Evolutionary conservation across 2,113 vertebrate species (phyloP), one percentile per base, ranked within the genome.

Genomic region (Passer domesticus): DNA sequence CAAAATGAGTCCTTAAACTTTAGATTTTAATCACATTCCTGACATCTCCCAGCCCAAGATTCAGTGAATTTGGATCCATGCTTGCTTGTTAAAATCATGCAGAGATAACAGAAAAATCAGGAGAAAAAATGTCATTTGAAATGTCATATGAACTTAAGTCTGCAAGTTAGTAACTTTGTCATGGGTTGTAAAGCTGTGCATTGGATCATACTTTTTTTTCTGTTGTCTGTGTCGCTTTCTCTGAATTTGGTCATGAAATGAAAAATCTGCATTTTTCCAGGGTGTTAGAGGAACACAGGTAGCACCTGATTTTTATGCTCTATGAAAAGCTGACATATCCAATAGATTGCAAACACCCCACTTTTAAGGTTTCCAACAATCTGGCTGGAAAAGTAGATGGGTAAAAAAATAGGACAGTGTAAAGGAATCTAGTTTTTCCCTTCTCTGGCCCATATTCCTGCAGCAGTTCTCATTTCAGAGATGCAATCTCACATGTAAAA

Each of bases 401-500:
- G 30, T 89, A 68, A 90, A 96, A 84, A 87, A 87, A 82, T 30
- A 84, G 27, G 82, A 58, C 35, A 68, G 17, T 60, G n/a, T 82
- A 62, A 93, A 80, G 25, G 15, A 66, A 88, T 90, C 28, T 27
- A 60, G 8, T 41, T 94, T 91, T 95, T 80, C 39, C 56, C 10
- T 90, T 83, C n/a, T 60, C 59, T 86, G 60, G 37, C 63, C 62
- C 64, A 15, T 93, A 60, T 76, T 95, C 46, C 81, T 79, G 41
- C 92, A 93, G 68, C 30, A 83, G 41, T 88, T 94, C 89, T 82
- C 75, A 55, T 77, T 94, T 95, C 85, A 86, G 68, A 90, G 96
- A 90, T 93, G 88, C 37, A 93, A 85, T 83, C 95, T 95, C 92
- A 87, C 10, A 25, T 91, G 87, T 94, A 52, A 91, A 90, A 72